Conservation (phyloP, 2,888 invertebrate species). For the Eupithecia insigniata region DNA sequence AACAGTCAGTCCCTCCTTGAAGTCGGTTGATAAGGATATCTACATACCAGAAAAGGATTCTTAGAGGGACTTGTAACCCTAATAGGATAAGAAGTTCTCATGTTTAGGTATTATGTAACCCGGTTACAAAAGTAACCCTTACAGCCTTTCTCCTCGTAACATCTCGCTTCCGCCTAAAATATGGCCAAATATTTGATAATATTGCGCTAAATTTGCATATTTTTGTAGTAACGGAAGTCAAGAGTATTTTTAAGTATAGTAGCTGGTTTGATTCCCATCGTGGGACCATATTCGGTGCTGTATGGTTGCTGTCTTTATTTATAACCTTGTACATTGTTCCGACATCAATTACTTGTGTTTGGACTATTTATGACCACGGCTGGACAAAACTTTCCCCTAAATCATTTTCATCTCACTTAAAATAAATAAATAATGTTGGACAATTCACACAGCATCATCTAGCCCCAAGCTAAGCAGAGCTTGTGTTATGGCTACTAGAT, state of each 20-base stretch:
- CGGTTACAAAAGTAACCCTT: background rate
- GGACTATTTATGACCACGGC: background rate
- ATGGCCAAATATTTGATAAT: slow-evolving; percentile 5
- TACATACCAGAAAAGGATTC: no score
- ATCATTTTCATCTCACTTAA: no score
- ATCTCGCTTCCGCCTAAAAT: background rate
- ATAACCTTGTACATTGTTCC: background rate
- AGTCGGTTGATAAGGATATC: no score
- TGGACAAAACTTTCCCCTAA: background rate
- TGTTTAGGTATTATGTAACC: background rate
- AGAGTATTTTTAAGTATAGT: slow-evolving; percentile 1
- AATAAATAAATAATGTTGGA: no score
- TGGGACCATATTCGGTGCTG: background rate
- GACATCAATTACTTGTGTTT: background rate
- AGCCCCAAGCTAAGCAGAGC: no score
- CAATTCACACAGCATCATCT: no score
- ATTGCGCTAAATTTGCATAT: slow-evolving; percentile 1
- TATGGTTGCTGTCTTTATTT: background rate
- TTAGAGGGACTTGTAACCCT: background rate
- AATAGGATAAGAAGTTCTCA: background rate
- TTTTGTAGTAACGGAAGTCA: slow-evolving; percentile 9
- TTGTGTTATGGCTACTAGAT: no score
- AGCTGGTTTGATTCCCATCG: background rate
- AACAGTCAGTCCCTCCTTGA: no score
- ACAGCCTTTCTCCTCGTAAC: slow-evolving; percentile 2